A percentile compares a stretch with the other conserved stretches of the same genome.
phyloP scores from a whole-genome alignment of 64 coral and sea anemone genomes.

The Stylophora pistillata region DNA sequence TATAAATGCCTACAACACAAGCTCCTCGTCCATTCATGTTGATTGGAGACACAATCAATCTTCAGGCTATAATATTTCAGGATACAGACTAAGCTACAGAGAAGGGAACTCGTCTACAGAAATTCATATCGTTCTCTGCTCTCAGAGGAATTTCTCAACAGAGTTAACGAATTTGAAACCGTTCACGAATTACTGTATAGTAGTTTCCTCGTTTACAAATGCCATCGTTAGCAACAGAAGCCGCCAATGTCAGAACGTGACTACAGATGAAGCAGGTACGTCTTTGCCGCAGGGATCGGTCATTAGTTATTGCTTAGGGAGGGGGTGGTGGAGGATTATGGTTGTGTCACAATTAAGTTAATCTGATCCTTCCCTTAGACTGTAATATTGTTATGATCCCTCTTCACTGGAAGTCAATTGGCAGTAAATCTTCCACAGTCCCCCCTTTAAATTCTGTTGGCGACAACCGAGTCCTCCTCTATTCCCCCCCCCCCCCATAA shows the following conservation, averaged over 20 bases:
- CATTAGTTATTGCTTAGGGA: not conserved
- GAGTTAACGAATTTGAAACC: not conserved
- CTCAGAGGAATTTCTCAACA: not conserved
- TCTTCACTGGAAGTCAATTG: too few species aligned
- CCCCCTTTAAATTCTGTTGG: too few species aligned
- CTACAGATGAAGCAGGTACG: constrained; percentile 46
- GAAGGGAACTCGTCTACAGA: not conserved
- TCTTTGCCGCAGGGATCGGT: too few species aligned
- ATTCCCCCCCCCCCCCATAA: too few species aligned
- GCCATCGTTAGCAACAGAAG: constrained; percentile 1
- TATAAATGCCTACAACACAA: constrained; percentile 3
- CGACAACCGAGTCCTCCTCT: too few species aligned
- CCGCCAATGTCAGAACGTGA: constrained; percentile 23
- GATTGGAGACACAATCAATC: not conserved
- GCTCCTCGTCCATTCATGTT: constrained; percentile 10
- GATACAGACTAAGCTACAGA: not conserved
- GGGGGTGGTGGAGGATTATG: too few species aligned
- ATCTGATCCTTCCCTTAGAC: too few species aligned
- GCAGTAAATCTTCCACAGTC: too few species aligned
- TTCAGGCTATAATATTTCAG: not conserved
- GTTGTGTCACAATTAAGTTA: too few species aligned
- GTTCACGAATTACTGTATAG: constrained; percentile 25
- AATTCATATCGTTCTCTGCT: not conserved
- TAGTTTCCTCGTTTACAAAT: not conserved
- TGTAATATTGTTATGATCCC: too few species aligned